A percentile compares a stretch with the other conserved stretches of the same genome.
Evolutionary conservation across 2,797 vertebrate species (phyloP).

Genomic region (Rhadinocentrus ornatus): DNA sequence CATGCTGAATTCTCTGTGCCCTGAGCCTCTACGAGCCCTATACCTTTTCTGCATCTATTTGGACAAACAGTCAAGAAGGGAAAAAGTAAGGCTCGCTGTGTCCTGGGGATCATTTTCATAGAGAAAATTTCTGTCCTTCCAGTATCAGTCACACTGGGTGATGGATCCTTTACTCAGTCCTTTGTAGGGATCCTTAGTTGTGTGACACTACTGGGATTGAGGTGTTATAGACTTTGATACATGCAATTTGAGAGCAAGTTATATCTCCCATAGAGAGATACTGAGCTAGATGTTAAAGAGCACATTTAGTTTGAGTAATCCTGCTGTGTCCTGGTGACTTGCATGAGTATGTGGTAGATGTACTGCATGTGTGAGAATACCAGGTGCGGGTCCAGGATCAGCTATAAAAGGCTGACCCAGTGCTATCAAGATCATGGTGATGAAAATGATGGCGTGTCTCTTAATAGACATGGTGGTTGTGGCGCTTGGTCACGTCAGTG

Average conservation of each 20-base stretch:
- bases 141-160: constrained; percentile 5
- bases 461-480: not conserved
- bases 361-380: not conserved
- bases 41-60: constrained; percentile 9
- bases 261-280: not conserved
- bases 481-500: not conserved
- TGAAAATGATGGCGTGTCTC: not conserved
- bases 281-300: not conserved
- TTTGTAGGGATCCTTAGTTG: not conserved
- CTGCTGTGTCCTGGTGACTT: not conserved
- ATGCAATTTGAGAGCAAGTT: not conserved
- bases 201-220: not conserved
- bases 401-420: not conserved
- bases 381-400: not conserved
- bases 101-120: not conserved
- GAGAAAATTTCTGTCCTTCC: constrained; percentile 10
- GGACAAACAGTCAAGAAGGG: not conserved
- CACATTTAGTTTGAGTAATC: not conserved
- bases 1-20: not conserved
- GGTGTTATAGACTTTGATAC: not conserved
- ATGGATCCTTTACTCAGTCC: not conserved
- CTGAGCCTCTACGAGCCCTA: not conserved
- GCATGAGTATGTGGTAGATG: not conserved
- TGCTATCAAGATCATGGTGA: not conserved
- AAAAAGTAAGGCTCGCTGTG: constrained; percentile 6